Base-by-base conservation (phyloP, 2,113 vertebrate genomes). In the Actenoides lindsayi region DNA sequence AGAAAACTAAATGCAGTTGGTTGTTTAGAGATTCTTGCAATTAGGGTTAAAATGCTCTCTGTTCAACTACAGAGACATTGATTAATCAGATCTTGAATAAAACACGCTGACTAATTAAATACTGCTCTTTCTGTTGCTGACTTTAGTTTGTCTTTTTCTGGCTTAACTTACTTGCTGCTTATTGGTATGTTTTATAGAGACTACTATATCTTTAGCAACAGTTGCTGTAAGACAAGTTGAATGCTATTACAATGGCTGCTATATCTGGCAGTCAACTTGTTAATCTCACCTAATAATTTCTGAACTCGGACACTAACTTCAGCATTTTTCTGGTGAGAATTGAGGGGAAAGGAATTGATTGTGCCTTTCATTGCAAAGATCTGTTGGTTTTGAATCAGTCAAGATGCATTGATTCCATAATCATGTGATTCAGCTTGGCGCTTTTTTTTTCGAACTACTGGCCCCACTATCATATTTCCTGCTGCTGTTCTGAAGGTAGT, bases 401-500 rank as follows among this genome's bases (percentile, higher is more conserved):
- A 12, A 19, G 20, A 69, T 53, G 16, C 21, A 7, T 3, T 65
- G 39, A 42, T 69, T 80, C 35, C 11, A 28, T 65, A 68, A n/a
- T 31, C 71, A 23, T 2, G 10, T 31, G 11, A 41, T 41, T 92
- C 59, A 1, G 0, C 24, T 30, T 62, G 18, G 2, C 0, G 16
- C n/a, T 44, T 42, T 59, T 46, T 19, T 13, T 30, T 42, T 13
- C 44, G 18, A 23, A 53, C 9, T 59, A 5, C 33, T 53, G 8
- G 7, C 76, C 28, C 16, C 18, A 4, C 4, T 59, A 18, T 44
- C 11, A 6, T 28, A 9, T 54, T 68, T 83, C 41, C 53, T 76
- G 37, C 48, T 83, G n/a, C 24, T 68, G 8, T 11, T 86, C 13
- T 37, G 30, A 13, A 51, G 44, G 30, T 53, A 88, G 7, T 23